Conservation (phyloP, 2,797 vertebrate species). For the Rhodeus uyekii region DNA sequence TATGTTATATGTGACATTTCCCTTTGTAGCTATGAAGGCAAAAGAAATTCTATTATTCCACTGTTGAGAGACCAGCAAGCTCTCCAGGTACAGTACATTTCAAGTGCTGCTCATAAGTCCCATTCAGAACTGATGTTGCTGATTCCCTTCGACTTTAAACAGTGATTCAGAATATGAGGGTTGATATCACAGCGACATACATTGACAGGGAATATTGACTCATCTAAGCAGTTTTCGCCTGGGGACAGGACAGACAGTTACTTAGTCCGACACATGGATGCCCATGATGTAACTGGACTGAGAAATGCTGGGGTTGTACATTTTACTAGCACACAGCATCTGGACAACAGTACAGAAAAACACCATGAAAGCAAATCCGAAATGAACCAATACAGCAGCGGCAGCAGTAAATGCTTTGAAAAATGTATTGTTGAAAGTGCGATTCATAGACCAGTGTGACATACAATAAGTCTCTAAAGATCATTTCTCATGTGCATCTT, state of each 20-base stretch:
- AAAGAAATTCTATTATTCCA: not conserved
- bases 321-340: slow-evolving; percentile 3
- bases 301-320: slow-evolving; percentile 16
- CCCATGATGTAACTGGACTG: slow-evolving; percentile 11
- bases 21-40: not conserved
- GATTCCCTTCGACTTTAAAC: not conserved
- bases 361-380: not conserved
- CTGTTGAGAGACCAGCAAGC: not conserved
- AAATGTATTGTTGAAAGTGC: not conserved
- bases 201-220: slow-evolving; percentile 39
- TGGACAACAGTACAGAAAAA: not conserved
- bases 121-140: not conserved
- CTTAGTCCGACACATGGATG: slow-evolving; percentile 26
- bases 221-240: slow-evolving; percentile 15
- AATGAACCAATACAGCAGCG: not conserved
- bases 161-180: slow-evolving; percentile 12
- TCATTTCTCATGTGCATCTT: not conserved
- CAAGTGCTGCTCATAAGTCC: not conserved
- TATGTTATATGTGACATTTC: not conserved
- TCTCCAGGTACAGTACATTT: not conserved
- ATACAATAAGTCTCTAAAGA: not conserved
- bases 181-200: slow-evolving; percentile 30
- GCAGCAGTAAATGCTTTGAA: not conserved
- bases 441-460: not conserved
- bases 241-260: slow-evolving; percentile 31